Evolutionary conservation across 2,797 vertebrate species (phyloP), one percentile per base, ranked within the genome.

Genomic region (Psittacula derbiana): DNA sequence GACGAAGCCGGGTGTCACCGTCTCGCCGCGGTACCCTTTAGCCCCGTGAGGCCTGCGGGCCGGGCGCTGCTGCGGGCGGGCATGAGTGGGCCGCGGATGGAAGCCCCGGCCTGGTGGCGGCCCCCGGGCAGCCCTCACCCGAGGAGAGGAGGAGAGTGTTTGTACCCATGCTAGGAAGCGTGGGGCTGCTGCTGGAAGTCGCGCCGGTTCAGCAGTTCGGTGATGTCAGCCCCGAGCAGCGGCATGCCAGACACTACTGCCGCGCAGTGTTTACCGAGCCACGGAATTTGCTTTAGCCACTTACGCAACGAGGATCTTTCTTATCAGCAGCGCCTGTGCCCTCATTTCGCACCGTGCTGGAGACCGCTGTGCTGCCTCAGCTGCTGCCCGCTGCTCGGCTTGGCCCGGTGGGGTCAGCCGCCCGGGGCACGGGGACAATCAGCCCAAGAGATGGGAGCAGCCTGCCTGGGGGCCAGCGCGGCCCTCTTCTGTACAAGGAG

Each of bases 391-490:
- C 13, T 33, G 53, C 38, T 43, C n/a, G 3, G n/a, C 44, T 21
- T 10, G 60, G 19, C 6, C 28, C 46, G 2, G 1, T 58, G 14
- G 53, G 15, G 8, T n/a, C 53, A 30, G 40, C 46, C 21, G 30
- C 25, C 2, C 4, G 0, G 18, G 7, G 25, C 55, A 7, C 21
- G 14, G n/a, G n/a, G n/a, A 10, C 55, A 11, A 14, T 7, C n/a
- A 25, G 21, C 10, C 55, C n/a, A 5, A 24, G 14, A 7, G n/a
- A 8, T 33, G 12, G 66, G 12, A 17, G 20, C 61, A 38, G 46
- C 40, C 33, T 14, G 30, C 23, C 2, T 4, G 0, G 16, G 11
- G 16, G 4, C 10, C 1, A 14, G 2, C 3, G 3, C 2, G 3
- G n/a, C 64, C 36, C 16, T 3, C 3, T 31, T 20, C 28, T 10